Evolutionary conservation across 2,888 invertebrate genomes (phyloP).

Genomic region (Noctua comes): DNA sequence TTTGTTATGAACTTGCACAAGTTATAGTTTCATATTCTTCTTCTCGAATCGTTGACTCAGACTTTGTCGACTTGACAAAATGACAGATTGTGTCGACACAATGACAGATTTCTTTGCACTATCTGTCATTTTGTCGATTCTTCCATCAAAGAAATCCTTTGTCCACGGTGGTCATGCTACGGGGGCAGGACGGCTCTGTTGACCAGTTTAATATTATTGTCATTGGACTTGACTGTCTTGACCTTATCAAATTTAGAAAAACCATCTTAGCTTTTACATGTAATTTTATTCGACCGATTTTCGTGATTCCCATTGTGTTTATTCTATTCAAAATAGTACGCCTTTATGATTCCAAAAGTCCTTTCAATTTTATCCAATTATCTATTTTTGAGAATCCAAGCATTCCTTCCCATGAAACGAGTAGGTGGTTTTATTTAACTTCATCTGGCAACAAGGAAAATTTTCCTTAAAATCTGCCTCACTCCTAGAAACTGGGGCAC

Average conservation of each 20-base stretch:
- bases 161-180: too few relatives aligned
- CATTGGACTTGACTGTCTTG: background rate
- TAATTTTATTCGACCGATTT: background rate
- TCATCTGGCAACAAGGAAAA: background rate
- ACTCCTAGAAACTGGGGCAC: conserved; percentile 40
- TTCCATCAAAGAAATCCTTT: too few relatives aligned
- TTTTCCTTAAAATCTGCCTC: conserved; percentile 10
- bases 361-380: background rate
- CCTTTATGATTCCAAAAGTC: background rate
- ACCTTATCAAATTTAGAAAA: background rate
- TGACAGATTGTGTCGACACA: too few relatives aligned
- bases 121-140: too few relatives aligned
- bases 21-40: background rate
- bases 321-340: background rate
- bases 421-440: background rate
- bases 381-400: background rate
- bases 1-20: background rate
- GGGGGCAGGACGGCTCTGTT: background rate
- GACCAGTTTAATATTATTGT: background rate
- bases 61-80: background rate
- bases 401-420: background rate
- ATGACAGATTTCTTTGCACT: too few relatives aligned
- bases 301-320: background rate
- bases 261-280: background rate
- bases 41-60: background rate